Base-by-base conservation (phyloP, 2,888 invertebrate genomes). In the Myopa testacea region DNA sequence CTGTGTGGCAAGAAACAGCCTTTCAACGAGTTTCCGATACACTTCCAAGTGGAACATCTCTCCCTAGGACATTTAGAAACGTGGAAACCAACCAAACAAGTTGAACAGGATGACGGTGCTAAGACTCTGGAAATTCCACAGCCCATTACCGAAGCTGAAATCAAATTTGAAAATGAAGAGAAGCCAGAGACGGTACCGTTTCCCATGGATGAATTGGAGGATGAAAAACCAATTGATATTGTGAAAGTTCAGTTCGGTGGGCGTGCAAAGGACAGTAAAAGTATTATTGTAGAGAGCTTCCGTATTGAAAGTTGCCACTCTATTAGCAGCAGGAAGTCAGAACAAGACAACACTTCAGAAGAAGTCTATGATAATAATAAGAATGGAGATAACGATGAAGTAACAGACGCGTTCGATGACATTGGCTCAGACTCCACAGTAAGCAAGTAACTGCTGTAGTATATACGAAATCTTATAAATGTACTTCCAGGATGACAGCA, bases 1-100 rank as follows among this genome's bases (percentile, higher is more conserved):
- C 71, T 86, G 4, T 88, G 87, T 71, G 82, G 82, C 8, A 75
- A 80, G 12, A 84, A 84, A 45, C 73, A 86, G 45, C 75, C 81
- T 52, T 82, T 82, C 52, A 83, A 82, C 4, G 78, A 78, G 45
- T 87, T 87, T 75, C 82, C 83, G 0, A 75, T 81, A 5, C 87
- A 87, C 73, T 87, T 87, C 77, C 81, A 79, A 80, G 80, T 12
- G 69, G 76, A 80, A 58, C 84, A 75, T 78, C 80, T 76, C 14
- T 75, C 79, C 5, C 38, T 78, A 52, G 80, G 78, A 2, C 78
- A 78, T 14, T 12, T 26, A 14, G 37, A 19, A 4, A 19, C n/a
- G 6, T 12, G 16, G n/a, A 67, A 14, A 73, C 4, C 4, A 14
- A 19, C 16, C 34, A 5, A 38, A n/a, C 37, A 34, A 37, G n/a